Evolutionary conservation across 35 echinoderm and acorn worm genomes (phyloP), one percentile per base, ranked within the genome.

Genomic region (Apostichopus japonicus): DNA sequence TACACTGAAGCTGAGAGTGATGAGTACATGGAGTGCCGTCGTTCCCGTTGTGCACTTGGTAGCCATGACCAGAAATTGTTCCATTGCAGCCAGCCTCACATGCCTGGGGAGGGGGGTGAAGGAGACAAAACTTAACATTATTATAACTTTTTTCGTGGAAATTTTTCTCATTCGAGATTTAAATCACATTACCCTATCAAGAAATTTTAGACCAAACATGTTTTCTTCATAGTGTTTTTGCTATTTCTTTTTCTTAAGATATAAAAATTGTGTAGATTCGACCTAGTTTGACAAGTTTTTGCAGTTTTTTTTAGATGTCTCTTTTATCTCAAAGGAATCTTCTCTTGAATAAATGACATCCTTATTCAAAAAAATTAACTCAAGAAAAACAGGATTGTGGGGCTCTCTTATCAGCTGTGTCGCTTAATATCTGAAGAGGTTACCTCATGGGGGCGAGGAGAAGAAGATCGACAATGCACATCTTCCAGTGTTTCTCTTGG

Each of bases 401-500:
- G 0, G 33, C 33, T 44, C 33, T 44, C 33, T 44, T n/a, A 57
- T 13, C 55, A 52, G 21, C 77, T 3, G 77, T 78, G 17, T 78
- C 0, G 33, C 17, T 1, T 23, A 8, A 78, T 78, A 24, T 9
- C 24, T 13, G 13, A 61, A 10, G 57, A 61, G 13, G 57, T 78
- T 55, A 95, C 96, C 96, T 96, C 71, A 87, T 96, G 54, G 94
- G 96, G 14, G 95, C 91, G 19, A 99, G 95, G 17, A 99, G 92
- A 10, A 99, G 56, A 1, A 99, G 88, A 90, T 99, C 97, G 14
- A 99, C 90, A 8, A 99, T 99, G 53, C 94, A 99, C 55, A 91
- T 95, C 82, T 99, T 95, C 97, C 97, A 99, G 51, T 93, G 91
- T 70, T 99, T 99, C 77, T 99, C 97, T 88, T 99, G 96, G 83